Evolutionary conservation across 2,113 vertebrate species (phyloP).

Genomic region (Coryphaenoides rupestris): DNA sequence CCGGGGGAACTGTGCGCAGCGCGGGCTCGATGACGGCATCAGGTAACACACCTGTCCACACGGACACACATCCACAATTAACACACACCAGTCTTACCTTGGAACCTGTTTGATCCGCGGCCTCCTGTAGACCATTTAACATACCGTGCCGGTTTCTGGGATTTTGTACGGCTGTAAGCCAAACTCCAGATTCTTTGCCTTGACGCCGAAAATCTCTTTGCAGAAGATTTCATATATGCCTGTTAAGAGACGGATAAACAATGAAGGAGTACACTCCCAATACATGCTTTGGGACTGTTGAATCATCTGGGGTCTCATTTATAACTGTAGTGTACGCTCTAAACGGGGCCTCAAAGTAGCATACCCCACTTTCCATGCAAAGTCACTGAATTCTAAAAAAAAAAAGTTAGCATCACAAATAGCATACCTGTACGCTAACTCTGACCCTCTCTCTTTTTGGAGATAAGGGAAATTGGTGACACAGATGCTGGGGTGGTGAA

Average conservation of each 20-base stretch:
- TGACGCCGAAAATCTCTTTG: constrained; percentile 96
- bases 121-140: constrained; percentile 11
- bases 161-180: constrained; percentile 95
- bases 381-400: neutral
- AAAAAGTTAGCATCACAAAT: constrained; percentile 6
- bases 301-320: too few species aligned
- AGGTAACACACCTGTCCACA: constrained; percentile 85
- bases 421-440: neutral
- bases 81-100: neutral
- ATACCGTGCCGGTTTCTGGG: constrained; percentile 92
- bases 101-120: neutral
- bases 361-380: too few species aligned
- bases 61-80: neutral
- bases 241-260: constrained; percentile 47
- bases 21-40: constrained; percentile 96
- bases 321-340: too few species aligned
- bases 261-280: neutral
- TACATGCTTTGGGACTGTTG: too few species aligned
- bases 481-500: too few species aligned
- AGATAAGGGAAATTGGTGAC: too few species aligned
- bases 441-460: too few species aligned
- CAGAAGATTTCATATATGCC: constrained; percentile 99
- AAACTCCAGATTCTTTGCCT: constrained; percentile 94
- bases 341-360: too few species aligned
- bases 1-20: constrained; percentile 97